A percentile compares a stretch with the other conserved stretches of the same genome.
Conservation (phyloP, 2,888 invertebrate species). For the Sarcophaga caerulescens region DNA sequence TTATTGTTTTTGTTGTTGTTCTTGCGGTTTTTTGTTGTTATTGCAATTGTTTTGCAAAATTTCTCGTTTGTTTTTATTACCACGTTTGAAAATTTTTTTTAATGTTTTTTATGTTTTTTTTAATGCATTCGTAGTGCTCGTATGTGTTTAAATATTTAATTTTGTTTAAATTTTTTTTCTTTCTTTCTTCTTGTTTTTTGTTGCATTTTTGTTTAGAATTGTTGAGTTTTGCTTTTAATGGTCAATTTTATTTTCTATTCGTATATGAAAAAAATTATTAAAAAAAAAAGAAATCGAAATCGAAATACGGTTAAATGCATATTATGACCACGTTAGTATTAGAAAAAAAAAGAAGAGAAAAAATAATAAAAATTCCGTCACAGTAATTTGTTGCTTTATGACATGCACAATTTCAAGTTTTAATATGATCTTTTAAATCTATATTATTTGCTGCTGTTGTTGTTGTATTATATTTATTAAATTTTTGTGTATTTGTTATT, state of each 20-base stretch:
- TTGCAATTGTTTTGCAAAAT: background rate
- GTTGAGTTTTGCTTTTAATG: background rate
- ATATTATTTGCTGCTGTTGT: constrained; percentile 40
- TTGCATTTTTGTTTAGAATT: constrained; percentile 42
- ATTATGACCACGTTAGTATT: constrained; percentile 42
- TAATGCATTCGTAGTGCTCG: constrained; percentile 25
- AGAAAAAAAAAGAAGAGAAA: constrained; percentile 38
- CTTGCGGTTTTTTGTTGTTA: no score
- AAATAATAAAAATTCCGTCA: constrained; percentile 31
- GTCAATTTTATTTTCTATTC: no score
- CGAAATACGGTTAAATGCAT: background rate
- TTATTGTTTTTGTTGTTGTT: no score
- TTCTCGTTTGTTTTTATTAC: no score
- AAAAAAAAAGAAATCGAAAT: background rate
- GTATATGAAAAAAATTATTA: no score
- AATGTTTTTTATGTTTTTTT: no score
- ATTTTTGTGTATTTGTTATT: background rate
- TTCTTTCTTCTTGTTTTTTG: constrained; percentile 27
- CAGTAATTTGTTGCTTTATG: constrained; percentile 65
- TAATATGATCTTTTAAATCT: constrained; percentile 64
- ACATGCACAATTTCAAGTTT: constrained; percentile 68
- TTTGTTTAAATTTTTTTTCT: constrained; percentile 30
- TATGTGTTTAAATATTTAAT: background rate
- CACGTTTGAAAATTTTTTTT: no score
- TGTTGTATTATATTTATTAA: constrained; percentile 28